Evolutionary conservation across 2,797 vertebrate genomes (phyloP), one percentile per base, ranked within the genome.

Genomic region (Sparidentex hasta): DNA sequence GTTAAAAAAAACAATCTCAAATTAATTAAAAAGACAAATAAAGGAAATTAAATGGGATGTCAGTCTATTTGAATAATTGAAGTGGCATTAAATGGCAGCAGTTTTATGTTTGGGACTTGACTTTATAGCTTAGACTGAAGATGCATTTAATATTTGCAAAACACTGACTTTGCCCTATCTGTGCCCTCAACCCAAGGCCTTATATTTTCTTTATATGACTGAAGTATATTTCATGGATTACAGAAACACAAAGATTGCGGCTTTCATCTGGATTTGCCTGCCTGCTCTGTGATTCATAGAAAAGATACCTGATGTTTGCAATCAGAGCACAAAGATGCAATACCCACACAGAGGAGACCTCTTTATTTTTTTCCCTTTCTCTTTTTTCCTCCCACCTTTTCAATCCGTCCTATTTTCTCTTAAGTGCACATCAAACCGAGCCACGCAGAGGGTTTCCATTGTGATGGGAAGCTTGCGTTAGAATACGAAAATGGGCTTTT

Each of bases 341-440:
- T 54, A 52, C 38, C 61, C 41, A 14, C 50, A 63, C 59, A 61
- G 47, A 41, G 38, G 27, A 74, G 74, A 63, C 5, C 58, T 78
- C 48, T 72, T 80, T 73, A 64, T 82, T 86, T 71, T 71, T n/a
- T 71, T 23, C 21, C 11, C 21, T 13, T 56, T 33, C 7, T 8
- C 7, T 33, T 33, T 33, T 80, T 73, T 65, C 38, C 20, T 27
- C 17, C 50, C 14, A 13, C 13, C 7, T 68, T 75, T 83, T 73
- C 23, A 82, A 29, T 54, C 56, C 23, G 73, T 64, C 67, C 65
- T 52, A 66, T 85, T 86, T 83, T 80, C 71, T 27, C 73, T 68
- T 77, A 87, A 89, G 74, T 86, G 82, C 83, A 91, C 79, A 88
- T 91, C 88, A 90, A 84, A 64, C 80, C 18, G 20, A 79, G 70